Percentiles rank a stretch among this genome's conserved stretches.
Conservation (phyloP, 1,140 invertebrate genomes). For the Zaprionus tsacasi region DNA sequence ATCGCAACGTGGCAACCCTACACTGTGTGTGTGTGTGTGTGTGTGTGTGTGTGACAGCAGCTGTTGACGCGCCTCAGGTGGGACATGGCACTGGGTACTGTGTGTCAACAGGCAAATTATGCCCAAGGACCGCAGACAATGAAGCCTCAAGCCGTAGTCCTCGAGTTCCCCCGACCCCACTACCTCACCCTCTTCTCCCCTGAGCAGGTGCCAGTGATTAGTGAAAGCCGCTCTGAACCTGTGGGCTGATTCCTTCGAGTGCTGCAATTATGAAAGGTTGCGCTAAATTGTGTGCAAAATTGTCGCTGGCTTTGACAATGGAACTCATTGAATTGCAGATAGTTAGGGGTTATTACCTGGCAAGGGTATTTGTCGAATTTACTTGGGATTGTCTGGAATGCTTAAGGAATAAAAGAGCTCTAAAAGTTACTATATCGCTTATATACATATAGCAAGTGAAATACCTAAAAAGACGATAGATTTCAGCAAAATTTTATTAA, state of each 20-base stretch:
- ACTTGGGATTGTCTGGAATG: too few species aligned
- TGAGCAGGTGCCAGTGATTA: slow-evolving; percentile 33
- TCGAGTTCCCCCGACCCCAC: background rate
- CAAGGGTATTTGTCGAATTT: background rate
- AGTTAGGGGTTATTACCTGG: background rate
- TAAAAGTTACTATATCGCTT: too few species aligned
- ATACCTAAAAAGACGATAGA: background rate
- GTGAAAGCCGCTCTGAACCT: slow-evolving; percentile 9
- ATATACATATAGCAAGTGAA: too few species aligned
- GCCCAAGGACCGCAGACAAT: slow-evolving; percentile 42
- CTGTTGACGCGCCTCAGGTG: slow-evolving; percentile 49
- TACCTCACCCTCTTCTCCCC: background rate
- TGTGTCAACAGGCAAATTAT: slow-evolving; percentile 56
- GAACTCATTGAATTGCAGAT: background rate
- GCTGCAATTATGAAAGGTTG: slow-evolving; percentile 45
- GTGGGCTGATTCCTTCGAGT: slow-evolving; percentile 33
- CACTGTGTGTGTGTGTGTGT: slow-evolving; percentile 15
- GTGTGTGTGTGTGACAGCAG: slow-evolving; percentile 33
- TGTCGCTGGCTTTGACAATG: slow-evolving; percentile 2
- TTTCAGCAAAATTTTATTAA: background rate
- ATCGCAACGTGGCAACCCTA: slow-evolving; percentile 38
- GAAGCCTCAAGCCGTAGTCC: slow-evolving; percentile 17
- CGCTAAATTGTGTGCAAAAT: slow-evolving; percentile 51
- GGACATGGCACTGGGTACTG: slow-evolving; percentile 24
- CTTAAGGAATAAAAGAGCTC: too few species aligned